Evolutionary conservation across 2,888 invertebrate genomes (phyloP).

Genomic region (Erynnis tages): DNA sequence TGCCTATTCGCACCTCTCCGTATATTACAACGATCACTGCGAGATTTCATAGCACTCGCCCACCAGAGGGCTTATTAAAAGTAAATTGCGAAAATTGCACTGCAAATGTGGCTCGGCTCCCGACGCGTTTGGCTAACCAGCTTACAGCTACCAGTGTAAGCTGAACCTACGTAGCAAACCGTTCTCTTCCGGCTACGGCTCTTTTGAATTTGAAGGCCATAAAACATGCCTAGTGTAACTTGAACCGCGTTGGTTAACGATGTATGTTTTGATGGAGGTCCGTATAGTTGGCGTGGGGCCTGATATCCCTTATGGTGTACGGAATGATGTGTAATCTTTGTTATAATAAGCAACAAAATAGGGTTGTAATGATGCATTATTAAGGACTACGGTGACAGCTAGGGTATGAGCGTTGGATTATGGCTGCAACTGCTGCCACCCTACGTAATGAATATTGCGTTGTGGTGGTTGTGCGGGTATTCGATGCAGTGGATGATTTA

Average conservation of each 20-base stretch:
- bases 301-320: conserved; percentile 49
- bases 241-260: conserved; percentile 40
- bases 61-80: conserved; percentile 74
- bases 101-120: conserved; percentile 73
- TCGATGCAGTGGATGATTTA: background rate
- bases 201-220: conserved; percentile 39
- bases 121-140: conserved; percentile 62
- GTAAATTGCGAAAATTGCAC: conserved; percentile 79
- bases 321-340: conserved; percentile 71
- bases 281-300: conserved; percentile 31
- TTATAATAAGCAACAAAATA: conserved; percentile 58
- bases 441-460: conserved; percentile 3
- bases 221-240: conserved; percentile 37
- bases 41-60: conserved; percentile 64
- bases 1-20: conserved; percentile 39
- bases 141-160: conserved; percentile 48
- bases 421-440: conserved; percentile 35
- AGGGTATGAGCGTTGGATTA: conserved; percentile 44
- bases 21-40: conserved; percentile 41
- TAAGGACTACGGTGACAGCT: conserved; percentile 68
- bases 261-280: conserved; percentile 34
- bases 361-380: conserved; percentile 71
- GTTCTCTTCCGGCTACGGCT: conserved; percentile 34
- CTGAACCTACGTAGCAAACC: conserved; percentile 39
- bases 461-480: conserved; percentile 1